Evolutionary conservation across 35 echinoderm and acorn worm genomes (phyloP).

Genomic region (Apostichopus californicus): DNA sequence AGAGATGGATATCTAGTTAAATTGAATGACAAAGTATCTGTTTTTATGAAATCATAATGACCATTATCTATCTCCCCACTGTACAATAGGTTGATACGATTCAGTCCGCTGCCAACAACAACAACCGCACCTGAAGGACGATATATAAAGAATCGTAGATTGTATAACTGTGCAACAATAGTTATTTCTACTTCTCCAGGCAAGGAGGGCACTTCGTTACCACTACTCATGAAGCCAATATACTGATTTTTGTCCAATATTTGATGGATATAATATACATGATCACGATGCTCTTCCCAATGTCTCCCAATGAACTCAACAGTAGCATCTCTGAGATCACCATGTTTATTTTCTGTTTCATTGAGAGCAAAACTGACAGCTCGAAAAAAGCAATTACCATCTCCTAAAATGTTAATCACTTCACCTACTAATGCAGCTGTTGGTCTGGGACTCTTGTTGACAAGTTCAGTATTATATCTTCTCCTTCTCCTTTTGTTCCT

Average conservation of each 20-base stretch:
- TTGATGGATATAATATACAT: conserved; percentile 9
- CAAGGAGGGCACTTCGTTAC: conserved; percentile 12
- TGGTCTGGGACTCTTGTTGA: too few relatives aligned
- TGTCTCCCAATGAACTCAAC: not conserved
- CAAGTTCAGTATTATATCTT: too few relatives aligned
- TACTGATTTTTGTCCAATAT: not conserved
- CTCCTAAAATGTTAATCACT: too few relatives aligned
- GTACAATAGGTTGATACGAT: too few relatives aligned
- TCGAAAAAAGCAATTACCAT: too few relatives aligned
- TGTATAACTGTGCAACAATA: not conserved
- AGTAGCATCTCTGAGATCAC: not conserved
- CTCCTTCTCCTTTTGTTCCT: too few relatives aligned
- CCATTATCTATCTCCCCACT: too few relatives aligned
- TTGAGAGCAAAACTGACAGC: too few relatives aligned
- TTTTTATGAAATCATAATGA: too few relatives aligned
- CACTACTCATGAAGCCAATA: not conserved
- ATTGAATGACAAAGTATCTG: too few relatives aligned
- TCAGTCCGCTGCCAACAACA: not conserved
- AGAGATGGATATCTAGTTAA: too few relatives aligned
- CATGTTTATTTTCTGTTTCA: not conserved
- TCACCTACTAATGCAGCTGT: too few relatives aligned
- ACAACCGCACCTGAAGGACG: not conserved
- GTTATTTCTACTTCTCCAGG: conserved; percentile 6
- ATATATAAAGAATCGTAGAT: conserved; percentile 15
- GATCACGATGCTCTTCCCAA: not conserved